These are phyloP conservation scores for Cheilosia variabilis DNA, from an alignment of 2,888 invertebrate genomes.

Conservation along the genomic window DNA sequence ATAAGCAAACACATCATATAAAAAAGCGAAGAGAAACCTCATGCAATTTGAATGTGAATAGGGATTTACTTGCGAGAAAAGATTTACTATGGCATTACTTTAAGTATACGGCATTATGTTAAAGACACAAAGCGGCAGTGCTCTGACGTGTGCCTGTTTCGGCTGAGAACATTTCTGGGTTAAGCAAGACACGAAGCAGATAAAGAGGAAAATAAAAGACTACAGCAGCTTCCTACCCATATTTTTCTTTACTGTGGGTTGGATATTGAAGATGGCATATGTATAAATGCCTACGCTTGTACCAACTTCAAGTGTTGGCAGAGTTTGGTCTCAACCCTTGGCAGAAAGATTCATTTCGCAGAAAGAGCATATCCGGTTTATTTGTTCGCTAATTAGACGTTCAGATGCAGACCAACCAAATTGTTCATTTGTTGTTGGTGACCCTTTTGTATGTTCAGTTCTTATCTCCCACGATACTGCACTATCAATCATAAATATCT, in stretches of 20 bases:
- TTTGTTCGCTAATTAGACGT: conserved; percentile 28
- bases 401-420: conserved; percentile 13
- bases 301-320: conserved; percentile 48
- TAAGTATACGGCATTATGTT: conserved; percentile 58
- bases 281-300: conserved; percentile 29
- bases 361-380: conserved; percentile 39
- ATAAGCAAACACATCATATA: not conserved
- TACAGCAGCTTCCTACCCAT: conserved; percentile 24
- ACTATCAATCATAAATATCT: conserved; percentile 3
- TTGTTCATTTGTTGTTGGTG: conserved; percentile 37
- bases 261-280: conserved; percentile 9
- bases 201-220: conserved; percentile 14
- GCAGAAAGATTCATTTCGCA: conserved; percentile 37
- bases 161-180: conserved; percentile 69
- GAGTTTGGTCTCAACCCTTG: conserved; percentile 41
- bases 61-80: conserved; percentile 54
- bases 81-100: conserved; percentile 65
- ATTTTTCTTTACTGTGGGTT: conserved; percentile 2
- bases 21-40: conserved; percentile 21
- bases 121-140: conserved; percentile 41
- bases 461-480: conserved; percentile 3
- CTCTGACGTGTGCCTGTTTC: conserved; percentile 46
- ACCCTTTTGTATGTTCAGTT: conserved; percentile 39
- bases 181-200: conserved; percentile 24
- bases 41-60: conserved; percentile 64